Evolutionary conservation across 2,113 vertebrate genomes (phyloP).

Genomic region (Lutjanus erythropterus): DNA sequence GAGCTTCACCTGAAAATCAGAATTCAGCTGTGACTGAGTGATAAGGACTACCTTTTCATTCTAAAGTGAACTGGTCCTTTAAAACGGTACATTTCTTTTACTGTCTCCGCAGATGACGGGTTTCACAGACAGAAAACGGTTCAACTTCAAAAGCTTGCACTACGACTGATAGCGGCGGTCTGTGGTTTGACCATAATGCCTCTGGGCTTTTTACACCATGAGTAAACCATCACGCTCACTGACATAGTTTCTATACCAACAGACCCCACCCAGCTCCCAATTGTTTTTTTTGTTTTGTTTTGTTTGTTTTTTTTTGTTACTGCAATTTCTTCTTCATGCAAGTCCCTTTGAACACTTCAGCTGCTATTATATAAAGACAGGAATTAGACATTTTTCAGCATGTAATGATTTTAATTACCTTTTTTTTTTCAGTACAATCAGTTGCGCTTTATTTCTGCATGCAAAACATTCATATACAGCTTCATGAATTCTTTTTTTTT

Average conservation of each 20-base stretch:
- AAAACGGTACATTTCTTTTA: not conserved
- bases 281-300: not conserved
- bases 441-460: not conserved
- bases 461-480: not conserved
- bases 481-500: not conserved
- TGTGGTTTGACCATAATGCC: conserved; percentile 23
- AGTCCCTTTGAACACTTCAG: not conserved
- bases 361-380: not conserved
- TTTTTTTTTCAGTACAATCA: not conserved
- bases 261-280: not conserved
- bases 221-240: not conserved
- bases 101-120: conserved; percentile 88
- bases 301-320: not conserved
- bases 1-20: not conserved
- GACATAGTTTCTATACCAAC: not conserved
- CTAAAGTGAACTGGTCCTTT: not conserved
- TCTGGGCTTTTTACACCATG: not conserved
- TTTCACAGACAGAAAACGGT: conserved; percentile 94
- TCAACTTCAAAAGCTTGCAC: conserved; percentile 92
- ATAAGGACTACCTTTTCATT: not conserved
- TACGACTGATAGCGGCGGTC: conserved; percentile 85
- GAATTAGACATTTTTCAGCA: too few species aligned
- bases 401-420: too few species aligned
- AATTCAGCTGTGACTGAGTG: not conserved
- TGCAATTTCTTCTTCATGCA: not conserved